Base-by-base conservation (phyloP, 2,888 invertebrate species). In the Scotopteryx bipunctaria region DNA sequence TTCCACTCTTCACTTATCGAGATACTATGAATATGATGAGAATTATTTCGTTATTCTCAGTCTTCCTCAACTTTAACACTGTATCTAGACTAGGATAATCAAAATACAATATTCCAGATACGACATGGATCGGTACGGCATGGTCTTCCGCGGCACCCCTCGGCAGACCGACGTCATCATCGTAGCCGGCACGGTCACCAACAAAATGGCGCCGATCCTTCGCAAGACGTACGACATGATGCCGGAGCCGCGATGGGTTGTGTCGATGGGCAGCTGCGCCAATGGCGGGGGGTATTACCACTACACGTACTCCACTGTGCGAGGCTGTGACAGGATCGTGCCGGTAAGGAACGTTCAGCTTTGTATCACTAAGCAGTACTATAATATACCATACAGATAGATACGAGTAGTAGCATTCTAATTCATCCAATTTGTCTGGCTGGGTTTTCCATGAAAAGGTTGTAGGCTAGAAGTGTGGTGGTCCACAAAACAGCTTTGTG, bases 271-370 rank as follows among this genome's bases (percentile, higher is more conserved):
- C 29, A 98, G 98, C 76, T 99, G 99, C 87, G 99, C 99, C 5
- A 99, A 99, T 81, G 99, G 99, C 23, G 99, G 99, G 14, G 99
- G 99, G 5, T 99, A 99, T 81, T 99, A 99, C 82, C 99, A 99
- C 86, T 99, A 99, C 82, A 99, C 99, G 1, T 99, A 99, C 79
- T 95, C 98, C 0, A 99, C 99, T 21, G 98, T 99, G 0, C 92
- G 89, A 1, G 89, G 89, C 0, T 75, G 73, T 23, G 85, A 89
- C 43, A 78, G 88, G 46, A 79, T 89, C 79, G 69, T 86, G 43
- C 86, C 87, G 63, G 88, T 90, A 61, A 74, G 62, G 29, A 17
- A 1, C 33, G 8, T 21, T n/a, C n/a, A n/a, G n/a, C 5, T 9
- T 17, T 16, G 11, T 27, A 16, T 19, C 9, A 5, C 3, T 31